Evolutionary conservation across 2,797 vertebrate species (phyloP).

Genomic region (Falco cherrug): DNA sequence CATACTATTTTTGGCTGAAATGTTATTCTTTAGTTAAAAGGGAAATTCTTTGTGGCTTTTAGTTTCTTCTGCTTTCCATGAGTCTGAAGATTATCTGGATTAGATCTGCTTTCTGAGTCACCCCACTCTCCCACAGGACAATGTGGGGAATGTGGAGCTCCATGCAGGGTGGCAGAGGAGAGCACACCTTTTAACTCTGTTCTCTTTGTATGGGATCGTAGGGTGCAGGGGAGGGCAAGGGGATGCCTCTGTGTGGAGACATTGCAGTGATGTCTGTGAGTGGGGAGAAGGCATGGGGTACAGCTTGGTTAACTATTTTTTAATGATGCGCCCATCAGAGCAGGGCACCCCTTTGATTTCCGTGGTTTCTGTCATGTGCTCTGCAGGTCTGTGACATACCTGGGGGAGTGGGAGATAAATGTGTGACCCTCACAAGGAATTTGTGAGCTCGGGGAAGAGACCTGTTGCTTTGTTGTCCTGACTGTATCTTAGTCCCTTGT

Average conservation of each 20-base stretch:
- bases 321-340: fast-evolving
- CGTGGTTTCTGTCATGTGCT: not conserved
- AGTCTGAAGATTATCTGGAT: not conserved
- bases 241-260: not conserved
- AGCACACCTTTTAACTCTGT: not conserved
- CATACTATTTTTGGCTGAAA: not conserved
- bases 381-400: not conserved
- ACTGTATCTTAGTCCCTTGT: not conserved
- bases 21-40: not conserved
- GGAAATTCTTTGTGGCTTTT: constrained; percentile 9
- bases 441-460: not conserved
- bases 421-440: not conserved
- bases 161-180: not conserved
- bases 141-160: fast-evolving
- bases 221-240: not conserved
- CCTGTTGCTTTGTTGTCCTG: not conserved
- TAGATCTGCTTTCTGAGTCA: not conserved
- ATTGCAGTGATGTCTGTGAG: not conserved
- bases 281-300: not conserved
- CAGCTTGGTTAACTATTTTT: not conserved
- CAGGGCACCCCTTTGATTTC: not conserved
- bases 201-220: not conserved
- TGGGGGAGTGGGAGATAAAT: not conserved
- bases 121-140: fast-evolving
- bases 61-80: not conserved